These are phyloP conservation scores for Macrophya alboannulata DNA, from an alignment of 2,888 invertebrate species.

Conservation along the genomic window DNA sequence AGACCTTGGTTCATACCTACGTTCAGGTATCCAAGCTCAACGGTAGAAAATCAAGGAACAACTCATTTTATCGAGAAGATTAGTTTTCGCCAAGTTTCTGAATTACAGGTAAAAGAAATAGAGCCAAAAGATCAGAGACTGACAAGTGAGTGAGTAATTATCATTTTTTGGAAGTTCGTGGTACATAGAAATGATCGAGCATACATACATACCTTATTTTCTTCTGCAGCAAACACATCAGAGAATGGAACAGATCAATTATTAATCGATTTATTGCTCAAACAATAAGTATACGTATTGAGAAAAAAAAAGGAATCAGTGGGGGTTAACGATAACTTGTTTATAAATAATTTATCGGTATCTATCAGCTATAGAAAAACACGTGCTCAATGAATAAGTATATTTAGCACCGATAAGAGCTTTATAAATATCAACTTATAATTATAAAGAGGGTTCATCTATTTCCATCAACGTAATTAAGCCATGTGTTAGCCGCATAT, in stretches of 20 bases:
- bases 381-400: constrained; percentile 33
- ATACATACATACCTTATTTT: background rate
- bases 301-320: background rate
- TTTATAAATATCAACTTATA: background rate
- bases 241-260: background rate
- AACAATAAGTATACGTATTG: background rate
- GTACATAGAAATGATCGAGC: background rate
- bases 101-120: background rate
- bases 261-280: background rate
- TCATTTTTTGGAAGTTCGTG: background rate
- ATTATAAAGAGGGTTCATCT: background rate
- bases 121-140: background rate
- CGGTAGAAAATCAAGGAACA: background rate
- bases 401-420: constrained; percentile 26
- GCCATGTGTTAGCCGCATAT: background rate
- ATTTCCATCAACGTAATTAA: background rate
- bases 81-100: background rate
- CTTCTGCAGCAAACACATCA: background rate
- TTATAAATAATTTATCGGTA: constrained; percentile 20
- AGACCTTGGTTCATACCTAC: constrained; percentile 16
- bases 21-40: background rate
- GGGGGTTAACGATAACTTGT: background rate
- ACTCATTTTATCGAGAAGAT: background rate
- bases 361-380: constrained; percentile 21
- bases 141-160: background rate